Conservation (phyloP, 2,888 invertebrate species). For the Trilocha varians region DNA sequence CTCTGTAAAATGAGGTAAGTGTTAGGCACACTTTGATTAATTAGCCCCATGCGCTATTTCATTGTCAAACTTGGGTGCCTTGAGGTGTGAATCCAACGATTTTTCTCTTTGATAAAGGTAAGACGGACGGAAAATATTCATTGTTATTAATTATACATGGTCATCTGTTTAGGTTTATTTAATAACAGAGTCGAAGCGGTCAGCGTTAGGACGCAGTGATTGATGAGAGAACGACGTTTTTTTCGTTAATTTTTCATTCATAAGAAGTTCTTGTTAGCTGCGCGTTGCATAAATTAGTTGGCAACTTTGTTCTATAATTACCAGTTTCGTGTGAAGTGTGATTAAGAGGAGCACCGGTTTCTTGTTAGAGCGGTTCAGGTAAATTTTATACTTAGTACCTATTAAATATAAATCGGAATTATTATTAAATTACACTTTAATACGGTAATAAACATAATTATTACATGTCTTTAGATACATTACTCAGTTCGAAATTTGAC, state of each 20-base stretch:
- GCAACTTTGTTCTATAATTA: not conserved
- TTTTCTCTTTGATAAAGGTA: conserved; percentile 67
- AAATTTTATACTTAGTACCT: no score
- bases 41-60: conserved; percentile 3
- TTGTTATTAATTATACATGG: conserved; percentile 64
- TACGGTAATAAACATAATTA: no score
- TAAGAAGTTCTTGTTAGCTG: conserved; percentile 5
- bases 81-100: conserved; percentile 67
- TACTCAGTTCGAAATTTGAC: no score
- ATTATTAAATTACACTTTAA: no score
- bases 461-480: no score
- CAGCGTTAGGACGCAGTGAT: conserved; percentile 34
- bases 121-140: conserved; percentile 53
- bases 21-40: no score
- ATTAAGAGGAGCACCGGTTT: not conserved
- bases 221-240: conserved; percentile 38
- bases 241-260: not conserved
- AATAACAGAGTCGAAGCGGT: conserved; percentile 46
- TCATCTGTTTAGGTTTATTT: conserved; percentile 61
- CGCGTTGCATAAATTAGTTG: conserved; percentile 3
- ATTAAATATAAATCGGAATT: no score
- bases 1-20: no score
- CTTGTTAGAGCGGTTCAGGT: not conserved
- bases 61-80: not conserved
- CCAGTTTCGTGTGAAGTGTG: not conserved